Conservation (phyloP, 2,113 vertebrate genomes). For the Narcine bancroftii region DNA sequence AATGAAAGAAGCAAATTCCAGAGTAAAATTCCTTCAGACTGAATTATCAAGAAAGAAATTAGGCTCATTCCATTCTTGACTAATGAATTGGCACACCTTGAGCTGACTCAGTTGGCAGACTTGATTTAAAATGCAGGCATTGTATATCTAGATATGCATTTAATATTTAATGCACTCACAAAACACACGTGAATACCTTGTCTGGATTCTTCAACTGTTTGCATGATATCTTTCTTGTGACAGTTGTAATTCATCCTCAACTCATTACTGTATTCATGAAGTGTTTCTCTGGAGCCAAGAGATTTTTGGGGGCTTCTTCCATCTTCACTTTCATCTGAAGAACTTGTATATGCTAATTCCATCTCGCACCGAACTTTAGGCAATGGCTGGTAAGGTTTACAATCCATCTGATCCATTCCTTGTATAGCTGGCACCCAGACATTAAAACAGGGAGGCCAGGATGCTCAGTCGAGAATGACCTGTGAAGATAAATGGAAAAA, state of each 20-base stretch:
- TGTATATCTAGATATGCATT: neutral
- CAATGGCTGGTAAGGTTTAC: slow-evolving; percentile 91
- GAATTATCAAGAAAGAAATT: neutral
- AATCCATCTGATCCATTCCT: slow-evolving; percentile 96
- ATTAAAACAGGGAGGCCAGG: slow-evolving; percentile 63
- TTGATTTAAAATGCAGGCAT: neutral
- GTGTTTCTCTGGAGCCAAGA: slow-evolving; percentile 86
- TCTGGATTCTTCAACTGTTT: slow-evolving; percentile 68
- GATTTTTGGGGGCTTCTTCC: slow-evolving; percentile 77
- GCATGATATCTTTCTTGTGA: slow-evolving; percentile 60
- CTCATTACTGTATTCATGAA: slow-evolving; percentile 85
- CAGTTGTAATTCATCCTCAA: slow-evolving; percentile 80
- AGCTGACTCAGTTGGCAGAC: neutral
- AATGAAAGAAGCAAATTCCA: neutral
- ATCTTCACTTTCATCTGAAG: slow-evolving; percentile 91
- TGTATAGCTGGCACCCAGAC: slow-evolving; percentile 55
- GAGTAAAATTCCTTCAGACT: neutral
- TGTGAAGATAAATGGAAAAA: slow-evolving; percentile 45
- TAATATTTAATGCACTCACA: neutral
- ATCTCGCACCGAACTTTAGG: slow-evolving; percentile 89
- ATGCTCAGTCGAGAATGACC: slow-evolving; percentile 54
- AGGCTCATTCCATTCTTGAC: neutral
- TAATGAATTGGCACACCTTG: neutral
- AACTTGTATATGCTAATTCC: slow-evolving; percentile 91
- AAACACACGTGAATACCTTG: slow-evolving; percentile 63